Percentiles rank a stretch among this genome's conserved stretches.
phyloP scores from a whole-genome alignment of 2,113 vertebrate species.

The Geococcyx californianus region DNA sequence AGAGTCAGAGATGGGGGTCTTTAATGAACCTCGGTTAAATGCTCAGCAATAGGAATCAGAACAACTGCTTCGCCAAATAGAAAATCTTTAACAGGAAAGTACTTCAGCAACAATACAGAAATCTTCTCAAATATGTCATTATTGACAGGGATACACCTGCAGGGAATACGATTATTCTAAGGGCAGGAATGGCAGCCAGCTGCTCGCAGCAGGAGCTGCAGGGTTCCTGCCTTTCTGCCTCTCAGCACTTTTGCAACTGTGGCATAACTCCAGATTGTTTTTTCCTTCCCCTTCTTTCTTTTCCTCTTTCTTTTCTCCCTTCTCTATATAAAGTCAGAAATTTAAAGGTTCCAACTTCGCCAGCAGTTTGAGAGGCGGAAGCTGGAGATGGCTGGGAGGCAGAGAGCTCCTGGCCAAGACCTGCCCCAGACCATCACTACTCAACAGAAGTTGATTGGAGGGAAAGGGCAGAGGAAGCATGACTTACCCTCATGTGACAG shows the following conservation, averaged over 20 bases:
- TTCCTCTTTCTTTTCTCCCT: constrained; percentile 33
- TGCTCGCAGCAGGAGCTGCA: background rate
- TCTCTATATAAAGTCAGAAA: background rate
- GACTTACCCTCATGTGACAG: background rate
- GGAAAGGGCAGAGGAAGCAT: background rate
- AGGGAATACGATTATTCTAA: background rate
- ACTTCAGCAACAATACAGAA: background rate
- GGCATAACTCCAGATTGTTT: background rate
- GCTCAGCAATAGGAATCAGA: background rate
- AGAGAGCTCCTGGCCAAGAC: background rate
- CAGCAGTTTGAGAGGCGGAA: background rate
- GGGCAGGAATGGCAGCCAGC: background rate
- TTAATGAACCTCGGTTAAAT: background rate
- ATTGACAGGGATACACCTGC: background rate
- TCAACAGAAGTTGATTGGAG: background rate
- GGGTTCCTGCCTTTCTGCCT: background rate
- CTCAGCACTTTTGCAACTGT: background rate
- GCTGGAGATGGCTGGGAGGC: background rate
- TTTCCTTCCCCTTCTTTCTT: constrained; percentile 18
- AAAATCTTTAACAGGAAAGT: background rate
- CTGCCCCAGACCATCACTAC: background rate
- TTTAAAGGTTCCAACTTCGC: background rate
- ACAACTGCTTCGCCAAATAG: background rate
- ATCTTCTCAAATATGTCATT: background rate
- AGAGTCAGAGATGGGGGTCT: background rate